Conservation (phyloP, 2,888 invertebrate genomes). For the Psylliodes chrysocephalus region DNA sequence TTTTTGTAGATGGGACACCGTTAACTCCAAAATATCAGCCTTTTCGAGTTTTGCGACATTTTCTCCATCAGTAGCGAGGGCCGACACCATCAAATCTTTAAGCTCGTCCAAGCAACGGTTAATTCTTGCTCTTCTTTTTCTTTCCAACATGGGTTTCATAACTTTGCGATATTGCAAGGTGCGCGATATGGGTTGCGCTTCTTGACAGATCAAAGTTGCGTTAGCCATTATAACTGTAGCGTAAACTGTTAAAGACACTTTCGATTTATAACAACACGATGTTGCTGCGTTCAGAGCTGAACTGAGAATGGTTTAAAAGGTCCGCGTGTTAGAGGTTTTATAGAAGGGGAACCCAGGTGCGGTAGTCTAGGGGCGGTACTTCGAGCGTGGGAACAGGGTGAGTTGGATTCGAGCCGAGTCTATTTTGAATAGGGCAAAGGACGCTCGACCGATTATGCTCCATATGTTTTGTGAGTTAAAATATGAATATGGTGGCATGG, state of each 20-base stretch:
- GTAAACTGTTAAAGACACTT: conserved; percentile 52
- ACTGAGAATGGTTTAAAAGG: conserved; percentile 62
- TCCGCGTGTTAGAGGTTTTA: conserved; percentile 68
- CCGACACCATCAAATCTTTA: conserved; percentile 88
- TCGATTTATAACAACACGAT: conserved; percentile 29
- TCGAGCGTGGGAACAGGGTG: conserved; percentile 49
- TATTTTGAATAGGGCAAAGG: conserved; percentile 37
- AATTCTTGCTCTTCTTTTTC: conserved; percentile 88
- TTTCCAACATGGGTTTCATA: conserved; percentile 91
- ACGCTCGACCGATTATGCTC: conserved; percentile 38
- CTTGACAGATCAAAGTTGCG: conserved; percentile 53
- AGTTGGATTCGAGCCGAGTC: conserved; percentile 23
- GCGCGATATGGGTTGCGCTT: conserved; percentile 74
- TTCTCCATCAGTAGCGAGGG: conserved; percentile 87
- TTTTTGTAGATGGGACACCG: conserved; percentile 86
- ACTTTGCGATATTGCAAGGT: conserved; percentile 95
- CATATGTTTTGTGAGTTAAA: conserved; percentile 38
- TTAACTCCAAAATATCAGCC: conserved; percentile 87
- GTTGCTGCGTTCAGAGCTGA: conserved; percentile 56
- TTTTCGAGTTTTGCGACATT: conserved; percentile 89
- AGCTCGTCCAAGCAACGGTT: conserved; percentile 90
- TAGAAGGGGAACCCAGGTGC: conserved; percentile 63
- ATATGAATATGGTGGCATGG: conserved; percentile 22
- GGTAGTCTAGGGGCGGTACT: conserved; percentile 36
- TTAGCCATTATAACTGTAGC: conserved; percentile 46